Evolutionary conservation across 1,140 invertebrate species (phyloP).

Genomic region (Melanaphis sacchari): DNA sequence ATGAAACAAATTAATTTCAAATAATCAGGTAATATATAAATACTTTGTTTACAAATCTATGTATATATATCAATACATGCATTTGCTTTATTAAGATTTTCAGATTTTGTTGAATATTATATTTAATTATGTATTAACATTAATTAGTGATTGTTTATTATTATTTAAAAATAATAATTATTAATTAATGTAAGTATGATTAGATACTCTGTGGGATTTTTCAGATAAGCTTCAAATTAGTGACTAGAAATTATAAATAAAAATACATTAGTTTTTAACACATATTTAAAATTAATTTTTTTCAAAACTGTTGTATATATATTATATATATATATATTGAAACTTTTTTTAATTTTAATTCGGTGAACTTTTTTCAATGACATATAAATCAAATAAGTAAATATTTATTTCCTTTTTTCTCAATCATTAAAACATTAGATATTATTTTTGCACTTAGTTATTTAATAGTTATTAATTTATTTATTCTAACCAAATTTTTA

Average conservation of each 20-base stretch:
- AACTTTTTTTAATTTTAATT: background rate
- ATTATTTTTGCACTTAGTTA: background rate
- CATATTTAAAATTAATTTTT: background rate
- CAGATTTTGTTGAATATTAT: background rate
- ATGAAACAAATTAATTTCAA: background rate
- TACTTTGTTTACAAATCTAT: background rate
- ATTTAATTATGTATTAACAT: conserved; percentile 15
- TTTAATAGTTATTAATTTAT: background rate
- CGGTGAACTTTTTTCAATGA: background rate
- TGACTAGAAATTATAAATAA: background rate
- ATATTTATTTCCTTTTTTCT: background rate
- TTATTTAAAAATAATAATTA: conserved; percentile 14
- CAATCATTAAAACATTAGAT: background rate
- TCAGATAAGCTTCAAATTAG: background rate
- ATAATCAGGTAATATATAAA: background rate
- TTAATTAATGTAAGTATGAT: conserved; percentile 16
- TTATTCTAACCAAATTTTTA: background rate
- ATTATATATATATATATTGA: background rate
- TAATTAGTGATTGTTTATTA: background rate
- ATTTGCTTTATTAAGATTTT: background rate
- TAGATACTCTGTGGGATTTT: background rate
- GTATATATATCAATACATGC: background rate
- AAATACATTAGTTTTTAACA: background rate
- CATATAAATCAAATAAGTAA: background rate
- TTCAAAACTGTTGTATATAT: background rate